Evolutionary conservation across 2,113 vertebrate genomes (phyloP).

Genomic region (Ammospiza nelsoni): DNA sequence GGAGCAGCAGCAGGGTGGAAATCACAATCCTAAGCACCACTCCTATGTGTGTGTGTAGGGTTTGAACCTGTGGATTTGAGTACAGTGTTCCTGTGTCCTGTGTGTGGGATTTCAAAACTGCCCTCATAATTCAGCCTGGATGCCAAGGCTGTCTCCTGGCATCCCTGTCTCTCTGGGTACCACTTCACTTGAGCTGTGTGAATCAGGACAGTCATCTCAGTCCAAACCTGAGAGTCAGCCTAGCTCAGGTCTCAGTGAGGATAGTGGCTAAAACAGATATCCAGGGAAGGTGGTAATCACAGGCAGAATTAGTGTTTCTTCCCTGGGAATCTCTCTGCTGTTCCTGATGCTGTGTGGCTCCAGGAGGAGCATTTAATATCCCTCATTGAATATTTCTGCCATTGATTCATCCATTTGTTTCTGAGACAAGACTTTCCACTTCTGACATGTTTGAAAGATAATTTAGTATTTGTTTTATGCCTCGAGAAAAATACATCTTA

Average conservation of each 20-base stretch:
- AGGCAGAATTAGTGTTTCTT: neutral
- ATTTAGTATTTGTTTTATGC: neutral
- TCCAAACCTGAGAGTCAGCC: neutral
- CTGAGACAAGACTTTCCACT: neutral
- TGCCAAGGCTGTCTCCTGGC: neutral
- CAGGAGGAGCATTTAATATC: neutral
- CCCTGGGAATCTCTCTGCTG: neutral
- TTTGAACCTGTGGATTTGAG: neutral
- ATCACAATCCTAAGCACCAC: neutral
- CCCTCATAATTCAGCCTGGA: neutral
- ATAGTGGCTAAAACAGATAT: neutral
- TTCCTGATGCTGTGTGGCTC: neutral
- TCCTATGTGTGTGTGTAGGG: fast-evolving
- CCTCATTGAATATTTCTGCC: neutral
- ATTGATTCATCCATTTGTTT: neutral
- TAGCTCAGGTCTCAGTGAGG: neutral
- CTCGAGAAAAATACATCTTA: neutral
- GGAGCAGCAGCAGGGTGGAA: neutral
- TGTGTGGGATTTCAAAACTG: neutral
- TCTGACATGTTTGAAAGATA: neutral
- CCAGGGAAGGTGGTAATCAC: neutral
- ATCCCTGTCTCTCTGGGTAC: neutral
- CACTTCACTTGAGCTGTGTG: neutral
- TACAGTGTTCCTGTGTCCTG: neutral
- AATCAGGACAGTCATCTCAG: neutral